A percentile compares a stretch with the other conserved stretches of the same genome.
Conservation (phyloP, 2,888 invertebrate genomes). For the Tethea ocularis region DNA sequence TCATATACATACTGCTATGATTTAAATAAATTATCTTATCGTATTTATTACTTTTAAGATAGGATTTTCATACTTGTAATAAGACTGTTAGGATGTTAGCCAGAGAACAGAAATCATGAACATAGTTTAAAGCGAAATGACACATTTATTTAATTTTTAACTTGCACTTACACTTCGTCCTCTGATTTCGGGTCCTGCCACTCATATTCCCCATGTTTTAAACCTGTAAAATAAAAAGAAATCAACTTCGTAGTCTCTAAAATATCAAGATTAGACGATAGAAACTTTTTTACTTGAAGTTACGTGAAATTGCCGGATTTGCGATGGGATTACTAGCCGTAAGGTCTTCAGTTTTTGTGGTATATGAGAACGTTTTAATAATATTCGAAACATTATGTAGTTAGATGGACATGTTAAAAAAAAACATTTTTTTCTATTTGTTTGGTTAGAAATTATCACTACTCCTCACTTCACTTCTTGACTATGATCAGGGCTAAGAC, state of each 20-base stretch:
- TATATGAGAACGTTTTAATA: slow-evolving; percentile 31
- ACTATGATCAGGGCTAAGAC: too few relatives aligned
- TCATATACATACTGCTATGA: too few relatives aligned
- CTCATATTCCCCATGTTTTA: slow-evolving; percentile 92
- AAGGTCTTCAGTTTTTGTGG: slow-evolving; percentile 26
- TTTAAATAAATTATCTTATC: too few relatives aligned
- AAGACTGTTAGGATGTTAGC: too few relatives aligned
- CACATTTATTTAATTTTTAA: not conserved
- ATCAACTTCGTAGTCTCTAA: slow-evolving; percentile 16
- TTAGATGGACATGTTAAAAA: slow-evolving; percentile 25
- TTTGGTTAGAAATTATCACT: slow-evolving; percentile 37
- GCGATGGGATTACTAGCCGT: slow-evolving; percentile 23
- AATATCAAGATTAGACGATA: slow-evolving; percentile 17
- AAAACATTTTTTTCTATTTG: slow-evolving; percentile 23
- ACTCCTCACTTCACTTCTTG: too few relatives aligned
- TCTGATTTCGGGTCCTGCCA: slow-evolving; percentile 96
- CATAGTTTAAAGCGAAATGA: too few relatives aligned
- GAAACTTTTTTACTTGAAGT: slow-evolving; percentile 48
- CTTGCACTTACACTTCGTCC: slow-evolving; percentile 92
- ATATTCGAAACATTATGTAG: slow-evolving; percentile 44
- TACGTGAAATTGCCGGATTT: slow-evolving; percentile 49
- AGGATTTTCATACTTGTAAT: too few relatives aligned
- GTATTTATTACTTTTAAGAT: too few relatives aligned
- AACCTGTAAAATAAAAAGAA: slow-evolving; percentile 63
- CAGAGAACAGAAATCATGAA: too few relatives aligned